Percentiles rank a stretch among this genome's conserved stretches.
Conservation (phyloP, 2,113 vertebrate species). For the Phoenicopterus ruber region DNA sequence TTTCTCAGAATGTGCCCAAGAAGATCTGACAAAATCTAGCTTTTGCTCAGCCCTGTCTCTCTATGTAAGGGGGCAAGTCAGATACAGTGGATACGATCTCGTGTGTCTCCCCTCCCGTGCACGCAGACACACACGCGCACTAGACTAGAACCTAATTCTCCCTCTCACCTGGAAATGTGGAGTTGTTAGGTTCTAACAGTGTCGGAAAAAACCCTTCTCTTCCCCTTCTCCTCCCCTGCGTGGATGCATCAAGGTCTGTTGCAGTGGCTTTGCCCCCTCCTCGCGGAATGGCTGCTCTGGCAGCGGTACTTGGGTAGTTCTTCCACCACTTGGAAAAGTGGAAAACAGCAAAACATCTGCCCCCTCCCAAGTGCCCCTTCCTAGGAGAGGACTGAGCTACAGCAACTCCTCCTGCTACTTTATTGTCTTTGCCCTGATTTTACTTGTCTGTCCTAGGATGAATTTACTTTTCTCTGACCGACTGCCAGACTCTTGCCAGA, state of each 20-base stretch:
- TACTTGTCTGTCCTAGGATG: background rate
- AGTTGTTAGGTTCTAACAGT: background rate
- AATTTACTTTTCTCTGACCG: background rate
- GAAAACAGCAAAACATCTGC: background rate
- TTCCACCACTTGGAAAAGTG: background rate
- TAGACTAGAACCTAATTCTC: background rate
- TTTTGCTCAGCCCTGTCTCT: background rate
- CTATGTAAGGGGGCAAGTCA: background rate
- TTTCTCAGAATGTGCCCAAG: slow-evolving; percentile 35
- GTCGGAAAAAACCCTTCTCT: background rate
- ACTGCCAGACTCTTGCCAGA: background rate
- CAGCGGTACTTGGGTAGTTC: fast-evolving
- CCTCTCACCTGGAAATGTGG: background rate
- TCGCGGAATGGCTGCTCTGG: background rate
- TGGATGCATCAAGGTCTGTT: background rate
- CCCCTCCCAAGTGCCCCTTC: background rate
- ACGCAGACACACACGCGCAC: fast-evolving
- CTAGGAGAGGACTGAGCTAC: fast-evolving
- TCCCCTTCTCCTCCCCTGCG: background rate
- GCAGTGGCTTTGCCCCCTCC: background rate
- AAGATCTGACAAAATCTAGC: slow-evolving; percentile 17
- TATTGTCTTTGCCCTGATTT: background rate
- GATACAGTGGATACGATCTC: background rate
- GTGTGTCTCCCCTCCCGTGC: background rate
- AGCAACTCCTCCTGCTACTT: background rate